A percentile compares a stretch with the other conserved stretches of the same genome.
Conservation (phyloP, 2,888 invertebrate species). For the Lochmaea capreae region DNA sequence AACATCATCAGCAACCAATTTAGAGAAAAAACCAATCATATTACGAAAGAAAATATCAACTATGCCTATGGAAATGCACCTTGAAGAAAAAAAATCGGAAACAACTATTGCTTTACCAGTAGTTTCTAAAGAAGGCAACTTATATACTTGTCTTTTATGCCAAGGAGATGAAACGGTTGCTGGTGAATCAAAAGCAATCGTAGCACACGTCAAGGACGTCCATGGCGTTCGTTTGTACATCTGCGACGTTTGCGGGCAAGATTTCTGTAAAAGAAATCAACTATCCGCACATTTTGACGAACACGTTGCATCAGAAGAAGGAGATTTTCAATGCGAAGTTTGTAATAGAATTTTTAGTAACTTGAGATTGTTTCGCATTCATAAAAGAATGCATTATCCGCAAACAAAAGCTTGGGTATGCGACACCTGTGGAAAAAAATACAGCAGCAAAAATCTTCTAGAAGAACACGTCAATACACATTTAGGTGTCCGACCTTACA, state of each 20-base stretch:
- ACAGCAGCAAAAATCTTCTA: constrained; percentile 75
- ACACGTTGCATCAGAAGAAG: constrained; percentile 72
- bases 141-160: constrained; percentile 71
- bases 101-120: constrained; percentile 48
- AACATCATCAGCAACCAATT: constrained; percentile 3
- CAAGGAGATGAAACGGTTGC: constrained; percentile 62
- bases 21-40: constrained; percentile 57
- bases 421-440: constrained; percentile 74
- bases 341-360: constrained; percentile 74
- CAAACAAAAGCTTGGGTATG: constrained; percentile 75
- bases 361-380: constrained; percentile 71
- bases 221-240: constrained; percentile 59
- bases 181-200: constrained; percentile 72
- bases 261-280: constrained; percentile 74
- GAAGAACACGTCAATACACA: constrained; percentile 81
- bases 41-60: constrained; percentile 53
- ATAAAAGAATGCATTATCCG: constrained; percentile 74
- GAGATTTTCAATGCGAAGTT: constrained; percentile 74
- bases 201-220: constrained; percentile 68
- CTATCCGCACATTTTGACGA: constrained; percentile 74
- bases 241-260: constrained; percentile 76
- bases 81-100: constrained; percentile 42
- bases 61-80: constrained; percentile 13
- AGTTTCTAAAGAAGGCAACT: constrained; percentile 59
- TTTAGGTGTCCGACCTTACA: constrained; percentile 75